Evolutionary conservation across 2,113 vertebrate genomes (phyloP), one percentile per base, ranked within the genome.

Genomic region (Eubucco bourcierii): DNA sequence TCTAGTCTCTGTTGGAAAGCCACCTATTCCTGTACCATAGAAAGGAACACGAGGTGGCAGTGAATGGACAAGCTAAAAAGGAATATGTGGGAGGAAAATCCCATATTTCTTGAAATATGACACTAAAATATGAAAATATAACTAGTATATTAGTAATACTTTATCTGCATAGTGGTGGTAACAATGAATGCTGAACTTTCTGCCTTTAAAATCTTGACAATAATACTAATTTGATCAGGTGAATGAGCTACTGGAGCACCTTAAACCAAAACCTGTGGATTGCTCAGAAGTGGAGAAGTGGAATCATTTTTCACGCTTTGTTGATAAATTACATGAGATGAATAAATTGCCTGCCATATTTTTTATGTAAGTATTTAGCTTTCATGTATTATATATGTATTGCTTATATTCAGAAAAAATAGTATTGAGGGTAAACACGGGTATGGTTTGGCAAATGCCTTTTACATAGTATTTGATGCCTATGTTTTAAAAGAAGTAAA

Each of bases 261-360:
- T 97, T 53, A 89, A 81, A 13, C 97, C 97, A 34, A 16, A 46
- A 50, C 9, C 47, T 27, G 19, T 28, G 79, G 53, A 33, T 53
- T 67, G n/a, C 65, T 65, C 95, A 83, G 83, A 70, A 86, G 0
- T 9, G 46, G 10, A 93, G 7, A 93, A 85, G 39, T 12, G 39
- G 31, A 1, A 5, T 1, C 28, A 5, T 7, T 97, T 98, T 87
- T 96, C 96, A 33, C 31, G 39, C 56, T 96, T 98, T 8, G 94
- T 98, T 86, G 96, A 96, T 59, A 97, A 97, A 55, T 73, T 98
- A 50, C 80, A 39, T 53, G 18, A 96, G 89, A 96, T 97, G 94
- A 63, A 87, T 15, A 97, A 97, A 79, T 90, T 98, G 60, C 97
- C 98, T 76, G 98, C 97, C 21, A 15, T 97, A 18, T 95, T 98